Evolutionary conservation across 53 echinoderm and acorn worm genomes (phyloP), one percentile per base, ranked within the genome.

Genomic region (Hippasteria phrygiana): DNA sequence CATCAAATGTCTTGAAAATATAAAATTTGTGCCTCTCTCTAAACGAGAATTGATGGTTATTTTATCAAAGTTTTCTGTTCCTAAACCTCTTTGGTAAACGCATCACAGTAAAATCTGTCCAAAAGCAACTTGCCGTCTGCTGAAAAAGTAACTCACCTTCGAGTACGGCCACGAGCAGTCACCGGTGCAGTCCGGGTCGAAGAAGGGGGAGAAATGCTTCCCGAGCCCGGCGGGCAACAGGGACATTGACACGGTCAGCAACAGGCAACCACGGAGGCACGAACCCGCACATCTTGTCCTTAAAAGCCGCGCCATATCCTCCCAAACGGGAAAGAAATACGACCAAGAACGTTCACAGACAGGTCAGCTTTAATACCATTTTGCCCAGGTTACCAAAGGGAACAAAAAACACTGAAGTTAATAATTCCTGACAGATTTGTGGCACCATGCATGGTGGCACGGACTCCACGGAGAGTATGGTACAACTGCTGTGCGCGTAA

Each of bases 121-220:
- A 59, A 4, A 7, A 22, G 26, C 59, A 13, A 2, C 11, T 8
- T 55, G 18, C 55, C 8, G 6, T 24, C 59, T 26, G 14, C 3
- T 9, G 69, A 12, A 0, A 2, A 20, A 67, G 16, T 67, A 3
- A 67, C 12, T 2, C 16, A 14, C 41, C 43, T 73, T 42, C 8
- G n/a, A 34, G 43, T 73, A 73, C 17, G 42, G 16, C 73, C 73
- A 73, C 4, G 73, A 73, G n/a, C 73, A 73, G 26, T 73, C 73
- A 2, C 16, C 35, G 0, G 73, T 24, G 43, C 73, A 73, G 9
- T 40, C 43, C 22, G 73, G 73, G n/a, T 73, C 35, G 24, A 73
- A 26, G 73, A 73, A 73, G 8, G 73, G 73, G 43, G 43, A 10
- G 34, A 3, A 42, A 24, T 3, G 73, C 24, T 41, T 3, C 43